phyloP scores from a whole-genome alignment of 2,888 invertebrate species.

The Tridacna gigas region DNA sequence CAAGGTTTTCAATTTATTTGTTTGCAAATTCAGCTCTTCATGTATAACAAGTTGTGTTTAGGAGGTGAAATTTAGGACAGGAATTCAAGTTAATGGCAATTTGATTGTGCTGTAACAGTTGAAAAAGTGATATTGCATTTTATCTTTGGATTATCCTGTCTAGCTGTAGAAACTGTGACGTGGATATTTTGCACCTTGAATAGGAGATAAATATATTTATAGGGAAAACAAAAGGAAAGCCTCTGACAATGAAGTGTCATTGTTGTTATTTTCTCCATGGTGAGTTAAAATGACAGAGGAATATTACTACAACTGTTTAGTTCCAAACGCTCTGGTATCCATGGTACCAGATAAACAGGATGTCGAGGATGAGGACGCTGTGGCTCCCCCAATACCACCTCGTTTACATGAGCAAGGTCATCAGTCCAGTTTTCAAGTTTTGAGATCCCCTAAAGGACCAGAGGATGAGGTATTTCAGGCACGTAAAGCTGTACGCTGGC shows the following conservation, averaged over 20 bases:
- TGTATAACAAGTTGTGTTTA: neutral
- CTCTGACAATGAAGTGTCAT: conserved; percentile 3
- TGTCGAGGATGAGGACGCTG: neutral
- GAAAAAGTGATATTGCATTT: neutral
- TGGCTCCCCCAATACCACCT: conserved; percentile 45
- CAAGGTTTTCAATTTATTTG: neutral
- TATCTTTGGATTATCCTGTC: neutral
- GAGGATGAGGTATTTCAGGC: conserved; percentile 15
- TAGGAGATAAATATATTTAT: no score
- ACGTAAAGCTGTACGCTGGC: conserved; percentile 8
- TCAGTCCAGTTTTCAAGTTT: neutral
- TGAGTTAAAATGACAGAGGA: conserved; percentile 48
- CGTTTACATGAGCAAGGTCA: conserved; percentile 19
- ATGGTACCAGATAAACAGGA: conserved; percentile 12
- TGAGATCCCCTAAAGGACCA: conserved; percentile 17
- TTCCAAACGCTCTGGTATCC: conserved; percentile 39
- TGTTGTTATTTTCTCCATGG: neutral
- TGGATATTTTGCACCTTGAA: no score
- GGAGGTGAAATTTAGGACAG: neutral
- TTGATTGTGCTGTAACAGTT: neutral
- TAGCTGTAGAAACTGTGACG: no score
- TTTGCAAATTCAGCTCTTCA: neutral
- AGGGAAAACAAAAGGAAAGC: neutral
- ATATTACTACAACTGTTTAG: conserved; percentile 58
- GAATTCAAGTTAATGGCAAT: neutral